phyloP scores from a whole-genome alignment of 2,113 vertebrate genomes.

The Pagrus major region DNA sequence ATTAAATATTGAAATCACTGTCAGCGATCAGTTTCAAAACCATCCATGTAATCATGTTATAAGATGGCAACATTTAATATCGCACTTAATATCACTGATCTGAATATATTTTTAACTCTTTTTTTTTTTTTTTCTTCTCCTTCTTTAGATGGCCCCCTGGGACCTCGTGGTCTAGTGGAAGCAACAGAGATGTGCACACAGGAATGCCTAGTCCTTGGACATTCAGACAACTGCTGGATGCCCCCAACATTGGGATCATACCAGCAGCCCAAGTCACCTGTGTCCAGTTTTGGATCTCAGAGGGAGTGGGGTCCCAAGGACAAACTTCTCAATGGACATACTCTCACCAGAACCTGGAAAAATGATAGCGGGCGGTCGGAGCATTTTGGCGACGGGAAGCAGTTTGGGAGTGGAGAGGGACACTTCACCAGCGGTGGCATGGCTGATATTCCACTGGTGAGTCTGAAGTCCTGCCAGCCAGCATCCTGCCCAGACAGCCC shows the following conservation, averaged over 20 bases:
- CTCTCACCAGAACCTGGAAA: constrained; percentile 96
- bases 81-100: neutral
- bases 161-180: constrained; percentile 95
- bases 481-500: constrained; percentile 91
- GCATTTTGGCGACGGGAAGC: constrained; percentile 95
- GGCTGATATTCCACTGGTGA: constrained; percentile 97
- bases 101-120: neutral
- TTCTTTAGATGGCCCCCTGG: constrained; percentile 91
- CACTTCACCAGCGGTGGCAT: constrained; percentile 92
- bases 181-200: constrained; percentile 99
- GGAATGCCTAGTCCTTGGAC: constrained; percentile 96
- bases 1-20: no score
- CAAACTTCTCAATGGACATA: constrained; percentile 98
- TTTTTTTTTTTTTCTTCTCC: constrained; percentile 28
- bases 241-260: constrained; percentile 92
- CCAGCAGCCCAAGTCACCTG: constrained; percentile 95
- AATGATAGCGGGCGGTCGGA: constrained; percentile 91
- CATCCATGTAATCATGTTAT: neutral
- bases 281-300: constrained; percentile 93
- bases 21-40: neutral
- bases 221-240: constrained; percentile 99
- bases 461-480: constrained; percentile 96
- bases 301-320: constrained; percentile 97
- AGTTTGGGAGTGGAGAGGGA: constrained; percentile 91
- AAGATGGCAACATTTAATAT: neutral